Evolutionary conservation across 1,140 invertebrate genomes (phyloP).

Genomic region (Ganaspis sp.): DNA sequence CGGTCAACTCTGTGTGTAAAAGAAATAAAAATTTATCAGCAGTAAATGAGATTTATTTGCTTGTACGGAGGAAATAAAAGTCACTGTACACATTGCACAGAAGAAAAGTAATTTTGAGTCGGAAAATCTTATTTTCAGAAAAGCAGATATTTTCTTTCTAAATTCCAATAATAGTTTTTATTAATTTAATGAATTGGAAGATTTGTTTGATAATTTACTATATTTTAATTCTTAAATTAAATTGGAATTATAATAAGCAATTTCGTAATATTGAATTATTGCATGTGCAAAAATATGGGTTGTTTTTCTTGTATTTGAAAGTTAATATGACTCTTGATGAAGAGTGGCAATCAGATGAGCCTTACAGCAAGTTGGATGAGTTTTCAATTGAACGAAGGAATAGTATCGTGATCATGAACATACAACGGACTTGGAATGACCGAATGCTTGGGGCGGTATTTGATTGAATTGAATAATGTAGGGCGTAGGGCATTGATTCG

Average conservation of each 20-base stretch:
- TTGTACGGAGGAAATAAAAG: not conserved
- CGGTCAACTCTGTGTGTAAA: not conserved
- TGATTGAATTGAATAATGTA: conserved; percentile 68
- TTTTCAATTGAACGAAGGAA: conserved; percentile 1
- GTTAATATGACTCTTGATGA: not conserved
- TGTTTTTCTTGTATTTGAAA: not conserved
- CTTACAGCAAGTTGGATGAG: not conserved
- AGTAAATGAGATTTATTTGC: conserved; percentile 2
- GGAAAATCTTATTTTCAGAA: not conserved
- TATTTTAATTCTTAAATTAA: no score
- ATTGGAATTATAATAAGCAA: no score
- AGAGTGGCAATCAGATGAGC: not conserved
- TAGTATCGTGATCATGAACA: not conserved
- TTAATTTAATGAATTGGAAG: no score
- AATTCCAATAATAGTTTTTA: not conserved
- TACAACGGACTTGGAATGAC: conserved; percentile 49
- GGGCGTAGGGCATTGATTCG: conserved; percentile 67
- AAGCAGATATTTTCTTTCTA: not conserved
- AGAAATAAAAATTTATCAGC: not conserved
- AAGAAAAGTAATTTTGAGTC: not conserved
- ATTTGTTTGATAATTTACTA: no score
- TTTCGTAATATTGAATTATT: no score
- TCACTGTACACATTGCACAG: not conserved
- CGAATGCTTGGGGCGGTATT: conserved; percentile 63
- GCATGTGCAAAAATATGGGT: no score